Evolutionary conservation across 2,888 invertebrate species (phyloP).

Genomic region (Phytoseiulus persimilis): DNA sequence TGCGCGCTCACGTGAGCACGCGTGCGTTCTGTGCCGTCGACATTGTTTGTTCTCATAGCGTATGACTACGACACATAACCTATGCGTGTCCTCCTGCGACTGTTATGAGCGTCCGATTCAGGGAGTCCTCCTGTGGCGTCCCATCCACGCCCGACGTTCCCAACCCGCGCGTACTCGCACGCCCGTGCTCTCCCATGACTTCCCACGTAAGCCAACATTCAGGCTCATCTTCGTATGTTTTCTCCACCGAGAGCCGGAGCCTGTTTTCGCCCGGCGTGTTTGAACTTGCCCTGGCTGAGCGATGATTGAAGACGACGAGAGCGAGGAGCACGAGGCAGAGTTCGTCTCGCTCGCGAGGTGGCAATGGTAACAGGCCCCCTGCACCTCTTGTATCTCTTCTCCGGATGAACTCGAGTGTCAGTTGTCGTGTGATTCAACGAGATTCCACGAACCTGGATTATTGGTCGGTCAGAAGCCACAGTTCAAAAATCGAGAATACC

Average conservation of each 20-base stretch:
- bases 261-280: too few relatives aligned
- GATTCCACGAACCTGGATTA: neutral
- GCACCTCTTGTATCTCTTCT: too few relatives aligned
- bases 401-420: neutral
- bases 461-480: neutral
- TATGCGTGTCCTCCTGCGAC: neutral
- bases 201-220: too few relatives aligned
- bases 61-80: neutral
- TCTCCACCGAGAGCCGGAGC: too few relatives aligned
- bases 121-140: neutral
- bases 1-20: neutral
- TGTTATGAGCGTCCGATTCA: neutral
- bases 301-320: too few relatives aligned
- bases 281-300: too few relatives aligned
- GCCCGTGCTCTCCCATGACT: too few relatives aligned
- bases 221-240: too few relatives aligned
- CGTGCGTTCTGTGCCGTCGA: neutral
- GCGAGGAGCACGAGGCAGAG: too few relatives aligned
- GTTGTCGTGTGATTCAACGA: neutral
- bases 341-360: too few relatives aligned
- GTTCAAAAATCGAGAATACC: neutral
- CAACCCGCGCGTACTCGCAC: too few relatives aligned
- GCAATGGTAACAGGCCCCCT: too few relatives aligned
- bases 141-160: neutral
- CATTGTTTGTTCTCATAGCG: neutral